These are phyloP conservation scores for Bursaphelenchus mucronatus DNA, from an alignment of 1,140 invertebrate genomes.

Conservation along the genomic window DNA sequence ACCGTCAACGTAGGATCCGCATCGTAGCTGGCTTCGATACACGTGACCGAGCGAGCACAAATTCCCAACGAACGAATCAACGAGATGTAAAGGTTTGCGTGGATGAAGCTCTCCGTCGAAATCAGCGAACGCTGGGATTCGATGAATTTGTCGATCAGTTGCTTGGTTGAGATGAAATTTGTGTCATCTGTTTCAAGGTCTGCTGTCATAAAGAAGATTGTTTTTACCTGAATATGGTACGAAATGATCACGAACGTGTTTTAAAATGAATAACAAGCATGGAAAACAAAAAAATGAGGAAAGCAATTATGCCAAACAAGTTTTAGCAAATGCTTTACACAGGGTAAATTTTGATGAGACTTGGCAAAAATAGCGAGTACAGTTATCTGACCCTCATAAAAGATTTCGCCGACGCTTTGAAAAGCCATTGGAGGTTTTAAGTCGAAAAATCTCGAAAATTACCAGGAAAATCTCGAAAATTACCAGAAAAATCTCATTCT, in stretches of 20 bases:
- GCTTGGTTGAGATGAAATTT: neutral
- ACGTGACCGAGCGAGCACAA: constrained; percentile 9
- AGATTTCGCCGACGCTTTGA: too few relatives aligned
- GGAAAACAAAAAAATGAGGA: too few relatives aligned
- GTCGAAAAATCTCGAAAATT: too few relatives aligned
- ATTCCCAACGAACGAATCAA: constrained; percentile 10
- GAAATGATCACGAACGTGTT: neutral
- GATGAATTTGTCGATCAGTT: constrained; percentile 5
- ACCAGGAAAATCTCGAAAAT: too few relatives aligned
- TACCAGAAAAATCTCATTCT: too few relatives aligned
- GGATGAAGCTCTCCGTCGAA: neutral
- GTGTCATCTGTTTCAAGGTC: neutral
- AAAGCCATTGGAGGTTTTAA: too few relatives aligned
- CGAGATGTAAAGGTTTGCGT: constrained; percentile 8
- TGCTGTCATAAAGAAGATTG: neutral
- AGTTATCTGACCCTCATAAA: too few relatives aligned
- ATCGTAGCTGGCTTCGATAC: constrained; percentile 7
- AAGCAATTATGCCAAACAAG: too few relatives aligned
- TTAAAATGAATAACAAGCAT: too few relatives aligned
- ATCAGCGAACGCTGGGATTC: neutral
- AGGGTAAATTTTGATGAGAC: too few relatives aligned
- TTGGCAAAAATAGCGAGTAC: too few relatives aligned
- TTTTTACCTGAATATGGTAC: constrained; percentile 2
- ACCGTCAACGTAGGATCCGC: constrained; percentile 8
- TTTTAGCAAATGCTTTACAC: too few relatives aligned